Conservation (phyloP, 2,113 vertebrate species). For the Albula goreensis region DNA sequence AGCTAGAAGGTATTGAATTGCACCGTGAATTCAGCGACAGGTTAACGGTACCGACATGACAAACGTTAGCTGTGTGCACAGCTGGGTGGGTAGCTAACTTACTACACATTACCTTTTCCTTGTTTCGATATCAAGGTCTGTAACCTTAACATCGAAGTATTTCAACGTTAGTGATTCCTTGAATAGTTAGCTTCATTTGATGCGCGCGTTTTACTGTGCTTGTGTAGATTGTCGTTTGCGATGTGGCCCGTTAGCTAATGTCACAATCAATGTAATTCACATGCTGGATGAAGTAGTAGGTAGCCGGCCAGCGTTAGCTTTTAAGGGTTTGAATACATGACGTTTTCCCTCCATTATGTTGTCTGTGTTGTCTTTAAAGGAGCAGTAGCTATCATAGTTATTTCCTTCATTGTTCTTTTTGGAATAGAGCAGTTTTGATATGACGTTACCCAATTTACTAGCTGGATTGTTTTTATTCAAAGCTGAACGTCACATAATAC, state of each 20-base stretch:
- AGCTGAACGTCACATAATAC: background rate
- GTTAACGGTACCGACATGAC: background rate
- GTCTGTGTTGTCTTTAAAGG: constrained; percentile 53
- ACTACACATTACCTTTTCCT: too few relatives aligned
- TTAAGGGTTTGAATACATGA: constrained; percentile 65
- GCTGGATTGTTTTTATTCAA: background rate
- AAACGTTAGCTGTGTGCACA: background rate
- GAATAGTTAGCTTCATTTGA: too few relatives aligned
- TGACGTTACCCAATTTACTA: too few relatives aligned
- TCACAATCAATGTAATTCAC: background rate
- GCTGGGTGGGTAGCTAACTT: too few relatives aligned
- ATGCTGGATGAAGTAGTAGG: background rate
- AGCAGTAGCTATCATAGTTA: constrained; percentile 32
- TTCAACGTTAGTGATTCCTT: too few relatives aligned
- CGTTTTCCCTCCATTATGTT: constrained; percentile 65
- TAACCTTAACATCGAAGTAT: too few relatives aligned
- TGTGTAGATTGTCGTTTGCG: too few relatives aligned
- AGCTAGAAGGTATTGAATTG: background rate
- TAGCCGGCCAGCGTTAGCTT: background rate
- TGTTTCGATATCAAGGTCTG: too few relatives aligned
- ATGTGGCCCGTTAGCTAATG: background rate
- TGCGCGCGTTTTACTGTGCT: too few relatives aligned
- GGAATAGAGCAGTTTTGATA: too few relatives aligned
- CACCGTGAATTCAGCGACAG: background rate
- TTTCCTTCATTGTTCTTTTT: too few relatives aligned